A percentile compares a stretch with the other conserved stretches of the same genome.
phyloP scores from a whole-genome alignment of 2,888 invertebrate genomes.

The Plusia festucae region DNA sequence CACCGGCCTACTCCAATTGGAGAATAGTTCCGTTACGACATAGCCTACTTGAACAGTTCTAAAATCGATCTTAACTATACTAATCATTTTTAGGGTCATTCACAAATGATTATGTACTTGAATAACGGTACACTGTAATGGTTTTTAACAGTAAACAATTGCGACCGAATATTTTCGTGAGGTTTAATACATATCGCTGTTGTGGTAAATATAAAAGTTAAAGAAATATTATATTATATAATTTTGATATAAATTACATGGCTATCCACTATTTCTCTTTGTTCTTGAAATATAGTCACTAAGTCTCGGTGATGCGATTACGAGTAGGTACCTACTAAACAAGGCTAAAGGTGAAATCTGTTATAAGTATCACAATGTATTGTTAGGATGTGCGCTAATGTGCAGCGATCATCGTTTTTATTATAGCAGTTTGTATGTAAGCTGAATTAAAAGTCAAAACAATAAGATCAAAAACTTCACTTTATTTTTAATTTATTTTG shows the following conservation, averaged over 20 bases:
- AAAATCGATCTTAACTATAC: constrained; percentile 43
- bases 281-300: neutral
- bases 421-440: neutral
- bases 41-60: constrained; percentile 34
- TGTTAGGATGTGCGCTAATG: constrained; percentile 10
- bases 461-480: neutral
- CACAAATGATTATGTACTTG: constrained; percentile 19
- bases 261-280: neutral
- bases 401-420: neutral
- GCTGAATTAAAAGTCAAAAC: neutral
- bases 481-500: constrained; percentile 9
- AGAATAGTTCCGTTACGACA: constrained; percentile 31
- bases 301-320: neutral
- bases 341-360: constrained; percentile 35
- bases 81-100: constrained; percentile 49
- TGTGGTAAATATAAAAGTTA: neutral
- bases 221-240: neutral
- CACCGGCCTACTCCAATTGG: constrained; percentile 41
- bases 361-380: constrained; percentile 8
- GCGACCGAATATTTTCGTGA: neutral
- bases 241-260: neutral
- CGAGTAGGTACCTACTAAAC: constrained; percentile 15
- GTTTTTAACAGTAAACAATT: constrained; percentile 34
- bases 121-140: constrained; percentile 37
- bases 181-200: neutral